Conservation (phyloP, 1,140 invertebrate species). For the Drosophila ogumai region DNA sequence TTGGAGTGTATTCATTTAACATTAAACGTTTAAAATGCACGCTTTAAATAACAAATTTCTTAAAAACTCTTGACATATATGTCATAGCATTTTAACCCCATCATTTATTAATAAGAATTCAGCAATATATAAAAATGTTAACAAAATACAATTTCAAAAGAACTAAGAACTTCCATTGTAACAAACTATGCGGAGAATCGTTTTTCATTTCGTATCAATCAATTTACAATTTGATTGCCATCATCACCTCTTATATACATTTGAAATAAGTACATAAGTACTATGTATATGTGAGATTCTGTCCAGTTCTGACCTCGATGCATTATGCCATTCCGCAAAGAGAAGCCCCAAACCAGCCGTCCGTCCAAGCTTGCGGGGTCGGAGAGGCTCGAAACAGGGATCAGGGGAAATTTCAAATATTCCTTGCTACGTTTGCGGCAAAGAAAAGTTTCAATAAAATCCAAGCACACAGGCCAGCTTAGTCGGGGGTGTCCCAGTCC, state of each 20-base stretch:
- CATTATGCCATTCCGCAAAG: constrained; percentile 26
- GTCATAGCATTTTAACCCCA: no score
- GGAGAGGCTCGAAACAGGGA: neutral
- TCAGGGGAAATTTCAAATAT: constrained; percentile 66
- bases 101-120: neutral
- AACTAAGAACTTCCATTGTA: neutral
- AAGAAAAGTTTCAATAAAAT: constrained; percentile 82
- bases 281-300: neutral
- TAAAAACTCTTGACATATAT: neutral
- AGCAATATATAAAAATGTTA: no score
- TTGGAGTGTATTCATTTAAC: no score
- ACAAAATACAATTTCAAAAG: neutral
- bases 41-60: neutral
- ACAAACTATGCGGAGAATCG: neutral
- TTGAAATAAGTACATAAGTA: constrained; percentile 3
- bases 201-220: constrained; percentile 8
- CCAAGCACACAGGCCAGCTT: constrained; percentile 68
- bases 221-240: constrained; percentile 26
- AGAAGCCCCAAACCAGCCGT: neutral
- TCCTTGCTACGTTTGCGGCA: constrained; percentile 70
- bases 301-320: constrained; percentile 9
- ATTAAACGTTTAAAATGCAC: no score
- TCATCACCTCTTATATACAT: neutral
- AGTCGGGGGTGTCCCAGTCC: constrained; percentile 23
- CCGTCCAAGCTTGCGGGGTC: neutral